phyloP scores from a whole-genome alignment of 2,113 vertebrate species.

The Corythornis cristatus region DNA sequence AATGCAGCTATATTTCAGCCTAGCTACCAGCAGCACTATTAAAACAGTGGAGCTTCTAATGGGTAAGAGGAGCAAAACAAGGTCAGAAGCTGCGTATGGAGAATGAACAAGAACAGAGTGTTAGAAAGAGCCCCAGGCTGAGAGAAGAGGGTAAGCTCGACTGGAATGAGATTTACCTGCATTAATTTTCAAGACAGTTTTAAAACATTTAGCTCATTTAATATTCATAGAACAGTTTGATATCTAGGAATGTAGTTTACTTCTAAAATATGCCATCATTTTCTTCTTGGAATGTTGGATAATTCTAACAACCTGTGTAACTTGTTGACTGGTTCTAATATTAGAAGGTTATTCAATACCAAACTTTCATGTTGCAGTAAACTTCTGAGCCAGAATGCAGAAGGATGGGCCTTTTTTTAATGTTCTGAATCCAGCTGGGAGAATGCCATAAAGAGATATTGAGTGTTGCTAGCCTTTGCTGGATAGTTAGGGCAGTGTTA shows the following conservation, averaged over 20 bases:
- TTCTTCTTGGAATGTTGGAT: neutral
- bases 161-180: neutral
- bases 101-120: neutral
- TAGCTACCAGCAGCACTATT: neutral
- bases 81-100: neutral
- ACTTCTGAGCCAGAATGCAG: neutral
- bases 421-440: constrained; percentile 23
- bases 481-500: neutral
- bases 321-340: neutral
- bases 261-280: neutral
- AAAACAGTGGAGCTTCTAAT: neutral
- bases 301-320: neutral
- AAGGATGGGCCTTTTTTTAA: neutral
- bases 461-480: constrained; percentile 38
- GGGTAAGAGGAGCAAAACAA: neutral
- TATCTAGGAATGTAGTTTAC: neutral
- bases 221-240: neutral
- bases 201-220: neutral
- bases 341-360: neutral
- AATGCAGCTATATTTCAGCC: constrained; percentile 5
- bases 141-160: neutral
- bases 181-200: neutral
- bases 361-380: neutral
- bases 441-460: constrained; percentile 23
- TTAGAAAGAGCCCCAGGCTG: neutral